A percentile compares a stretch with the other conserved stretches of the same genome.
These are phyloP conservation scores for Zaprionus ornatus DNA, from an alignment of 1,140 invertebrate genomes.

Conservation along the genomic window DNA sequence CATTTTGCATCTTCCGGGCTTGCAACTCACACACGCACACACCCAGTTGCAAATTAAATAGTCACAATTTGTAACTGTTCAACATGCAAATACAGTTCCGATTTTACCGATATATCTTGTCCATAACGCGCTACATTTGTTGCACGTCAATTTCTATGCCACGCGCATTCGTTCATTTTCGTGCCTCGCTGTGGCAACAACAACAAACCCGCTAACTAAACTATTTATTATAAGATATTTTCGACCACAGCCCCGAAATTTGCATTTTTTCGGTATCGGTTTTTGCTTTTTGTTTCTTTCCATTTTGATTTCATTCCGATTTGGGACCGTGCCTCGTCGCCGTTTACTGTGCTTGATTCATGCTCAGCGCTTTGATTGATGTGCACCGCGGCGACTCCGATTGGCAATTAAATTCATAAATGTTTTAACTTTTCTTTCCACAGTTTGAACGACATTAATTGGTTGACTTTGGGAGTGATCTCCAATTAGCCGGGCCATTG, in stretches of 20 bases:
- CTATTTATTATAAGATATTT: background rate
- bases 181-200: conserved; percentile 48
- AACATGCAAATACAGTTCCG: conserved; percentile 49
- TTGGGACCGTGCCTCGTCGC: background rate
- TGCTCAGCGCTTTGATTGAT: conserved; percentile 56
- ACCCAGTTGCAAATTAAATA: conserved; percentile 21
- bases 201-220: background rate
- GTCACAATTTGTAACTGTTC: conserved; percentile 42
- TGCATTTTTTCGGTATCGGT: conserved; percentile 30
- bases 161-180: conserved; percentile 64
- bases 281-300: conserved; percentile 26
- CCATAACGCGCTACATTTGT: conserved; percentile 35
- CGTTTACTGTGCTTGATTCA: conserved; percentile 45
- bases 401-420: conserved; percentile 68
- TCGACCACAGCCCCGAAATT: conserved; percentile 33
- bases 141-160: conserved; percentile 62
- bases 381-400: conserved; percentile 45
- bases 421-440: conserved; percentile 27
- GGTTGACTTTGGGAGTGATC: conserved; percentile 19
- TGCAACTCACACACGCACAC: conserved; percentile 2
- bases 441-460: conserved; percentile 59
- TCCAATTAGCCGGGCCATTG: conserved; percentile 49
- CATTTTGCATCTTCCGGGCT: conserved; percentile 39
- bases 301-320: conserved; percentile 18
- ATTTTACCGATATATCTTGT: conserved; percentile 5